Conservation (phyloP, 2,888 invertebrate species). For the Ryuthela nishihirai region DNA sequence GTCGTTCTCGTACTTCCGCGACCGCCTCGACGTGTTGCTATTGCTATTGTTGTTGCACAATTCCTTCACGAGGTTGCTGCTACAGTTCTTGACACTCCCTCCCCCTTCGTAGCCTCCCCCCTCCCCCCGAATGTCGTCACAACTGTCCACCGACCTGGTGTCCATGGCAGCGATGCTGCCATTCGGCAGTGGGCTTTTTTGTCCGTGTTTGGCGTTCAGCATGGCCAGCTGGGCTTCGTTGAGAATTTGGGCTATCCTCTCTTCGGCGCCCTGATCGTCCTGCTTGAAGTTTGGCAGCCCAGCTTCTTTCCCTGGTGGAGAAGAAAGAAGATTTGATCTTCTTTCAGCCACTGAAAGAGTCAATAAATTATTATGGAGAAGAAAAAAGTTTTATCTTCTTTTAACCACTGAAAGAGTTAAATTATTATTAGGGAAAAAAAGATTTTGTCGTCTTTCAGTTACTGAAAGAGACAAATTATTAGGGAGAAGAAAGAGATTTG, state of each 20-base stretch:
- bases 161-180: slow-evolving; percentile 14
- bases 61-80: slow-evolving; percentile 18
- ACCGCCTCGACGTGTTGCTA: slow-evolving; percentile 54
- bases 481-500: no score
- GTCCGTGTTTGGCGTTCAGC: slow-evolving; percentile 51
- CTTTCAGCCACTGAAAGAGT: slow-evolving; percentile 33
- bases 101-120: slow-evolving; percentile 16
- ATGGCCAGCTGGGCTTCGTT: slow-evolving; percentile 88
- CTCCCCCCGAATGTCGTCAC: slow-evolving; percentile 26
- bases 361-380: slow-evolving; percentile 24
- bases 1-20: slow-evolving; percentile 85
- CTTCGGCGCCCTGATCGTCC: slow-evolving; percentile 73
- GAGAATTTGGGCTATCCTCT: slow-evolving; percentile 87
- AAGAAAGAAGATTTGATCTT: slow-evolving; percentile 54
- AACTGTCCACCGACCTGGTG: slow-evolving; percentile 45
- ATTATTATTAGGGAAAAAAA: neutral
- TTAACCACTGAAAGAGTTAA: neutral
- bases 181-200: slow-evolving; percentile 46
- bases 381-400: no score
- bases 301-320: slow-evolving; percentile 66
- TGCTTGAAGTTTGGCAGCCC: slow-evolving; percentile 60
- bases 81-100: slow-evolving; percentile 16
- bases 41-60: neutral
- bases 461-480: no score
- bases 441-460: no score